Evolutionary conservation across 2,113 vertebrate genomes (phyloP).

Genomic region (Arizona elegans): DNA sequence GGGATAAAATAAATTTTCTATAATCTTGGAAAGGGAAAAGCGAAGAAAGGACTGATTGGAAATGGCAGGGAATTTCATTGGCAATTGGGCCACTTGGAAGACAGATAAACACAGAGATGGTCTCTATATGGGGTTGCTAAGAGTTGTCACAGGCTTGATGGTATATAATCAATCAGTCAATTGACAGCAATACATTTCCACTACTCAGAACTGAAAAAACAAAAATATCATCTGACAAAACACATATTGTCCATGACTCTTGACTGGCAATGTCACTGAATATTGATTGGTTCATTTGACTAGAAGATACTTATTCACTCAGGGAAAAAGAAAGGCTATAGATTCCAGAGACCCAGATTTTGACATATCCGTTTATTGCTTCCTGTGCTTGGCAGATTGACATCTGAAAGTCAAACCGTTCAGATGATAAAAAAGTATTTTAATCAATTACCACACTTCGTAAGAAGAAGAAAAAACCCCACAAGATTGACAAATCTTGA

Average conservation of each 20-base stretch:
- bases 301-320: background rate
- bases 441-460: background rate
- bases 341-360: background rate
- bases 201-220: background rate
- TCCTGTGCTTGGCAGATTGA: background rate
- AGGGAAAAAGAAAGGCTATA: background rate
- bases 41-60: fast-evolving
- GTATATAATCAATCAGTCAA: background rate
- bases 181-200: background rate
- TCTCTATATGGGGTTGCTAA: background rate
- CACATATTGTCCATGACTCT: background rate
- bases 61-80: background rate
- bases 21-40: background rate
- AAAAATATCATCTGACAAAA: background rate
- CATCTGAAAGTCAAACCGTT: background rate
- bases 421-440: background rate
- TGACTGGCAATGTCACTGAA: background rate
- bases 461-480: background rate
- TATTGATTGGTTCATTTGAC: background rate
- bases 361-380: background rate
- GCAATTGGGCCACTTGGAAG: background rate
- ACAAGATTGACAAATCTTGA: background rate
- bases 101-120: background rate
- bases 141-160: background rate
- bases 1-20: background rate